A percentile compares a stretch with the other conserved stretches of the same genome.
phyloP scores from a whole-genome alignment of 2,888 invertebrate genomes.

The Encarsia formosa region DNA sequence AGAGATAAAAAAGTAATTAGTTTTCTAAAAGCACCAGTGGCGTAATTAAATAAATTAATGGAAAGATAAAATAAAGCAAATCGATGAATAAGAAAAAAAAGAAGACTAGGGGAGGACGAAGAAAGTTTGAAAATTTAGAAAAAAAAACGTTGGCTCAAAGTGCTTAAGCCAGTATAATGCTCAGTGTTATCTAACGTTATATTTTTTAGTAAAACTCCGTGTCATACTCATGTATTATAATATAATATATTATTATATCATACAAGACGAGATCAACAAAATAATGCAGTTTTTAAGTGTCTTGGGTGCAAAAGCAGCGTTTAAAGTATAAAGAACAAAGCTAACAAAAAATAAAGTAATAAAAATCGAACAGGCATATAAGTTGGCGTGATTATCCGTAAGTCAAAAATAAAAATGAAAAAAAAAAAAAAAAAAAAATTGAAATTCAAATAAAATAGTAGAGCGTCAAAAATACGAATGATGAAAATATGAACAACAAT shows the following conservation, averaged over 20 bases:
- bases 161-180: slow-evolving; percentile 44
- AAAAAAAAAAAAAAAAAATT: slow-evolving; percentile 1
- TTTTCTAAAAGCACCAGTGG: slow-evolving; percentile 45
- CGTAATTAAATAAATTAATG: slow-evolving; percentile 44
- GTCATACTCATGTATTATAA: slow-evolving; percentile 48
- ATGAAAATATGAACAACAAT: slow-evolving; percentile 40
- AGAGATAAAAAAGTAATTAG: slow-evolving; percentile 41
- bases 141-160: slow-evolving; percentile 34
- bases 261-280: slow-evolving; percentile 17
- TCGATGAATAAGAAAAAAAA: slow-evolving; percentile 15
- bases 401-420: too few relatives aligned
- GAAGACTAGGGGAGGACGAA: slow-evolving; percentile 6
- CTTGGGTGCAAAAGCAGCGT: slow-evolving; percentile 17
- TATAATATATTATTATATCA: slow-evolving; percentile 29
- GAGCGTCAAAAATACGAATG: neutral
- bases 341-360: slow-evolving; percentile 3
- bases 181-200: slow-evolving; percentile 46
- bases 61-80: slow-evolving; percentile 34
- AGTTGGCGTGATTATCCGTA: too few relatives aligned
- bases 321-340: slow-evolving; percentile 5
- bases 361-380: slow-evolving; percentile 1
- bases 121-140: slow-evolving; percentile 11
- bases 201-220: slow-evolving; percentile 47
- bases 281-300: slow-evolving; percentile 37
- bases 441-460: neutral